phyloP scores from a whole-genome alignment of 35 echinoderm and acorn worm genomes.

The Holothuria glaberrima region DNA sequence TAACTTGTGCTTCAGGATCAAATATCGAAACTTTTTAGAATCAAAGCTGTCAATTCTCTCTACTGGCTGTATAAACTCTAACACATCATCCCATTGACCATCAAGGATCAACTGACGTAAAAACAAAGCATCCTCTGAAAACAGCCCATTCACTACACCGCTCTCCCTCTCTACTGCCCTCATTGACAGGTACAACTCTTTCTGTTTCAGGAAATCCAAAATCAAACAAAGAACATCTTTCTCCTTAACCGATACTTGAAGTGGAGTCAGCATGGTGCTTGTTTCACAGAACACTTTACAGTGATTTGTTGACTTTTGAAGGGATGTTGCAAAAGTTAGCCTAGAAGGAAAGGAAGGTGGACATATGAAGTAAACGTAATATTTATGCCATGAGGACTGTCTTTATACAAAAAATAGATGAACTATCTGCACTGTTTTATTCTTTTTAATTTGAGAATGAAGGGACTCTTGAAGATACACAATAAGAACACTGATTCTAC shows the following conservation, averaged over 20 bases:
- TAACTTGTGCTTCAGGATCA: conserved; percentile 94
- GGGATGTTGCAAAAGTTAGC: too few relatives aligned
- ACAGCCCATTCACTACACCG: conserved; percentile 90
- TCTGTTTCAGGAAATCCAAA: conserved; percentile 83
- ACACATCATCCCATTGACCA: conserved; percentile 96
- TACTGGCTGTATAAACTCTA: conserved; percentile 95
- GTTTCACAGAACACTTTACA: neutral
- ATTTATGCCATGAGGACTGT: too few relatives aligned
- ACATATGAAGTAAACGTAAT: too few relatives aligned
- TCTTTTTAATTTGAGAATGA: too few relatives aligned
- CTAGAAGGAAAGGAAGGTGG: too few relatives aligned
- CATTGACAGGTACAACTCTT: conserved; percentile 93
- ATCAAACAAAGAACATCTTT: conserved; percentile 89
- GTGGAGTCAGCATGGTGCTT: conserved; percentile 70
- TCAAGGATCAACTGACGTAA: conserved; percentile 90
- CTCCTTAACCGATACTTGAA: conserved; percentile 80
- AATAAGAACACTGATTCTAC: too few relatives aligned
- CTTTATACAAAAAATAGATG: too few relatives aligned
- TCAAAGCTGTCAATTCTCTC: conserved; percentile 92
- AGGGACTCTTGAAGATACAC: too few relatives aligned
- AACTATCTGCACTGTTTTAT: too few relatives aligned
- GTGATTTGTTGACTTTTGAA: too few relatives aligned
- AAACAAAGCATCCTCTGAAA: conserved; percentile 92
- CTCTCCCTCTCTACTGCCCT: conserved; percentile 89
- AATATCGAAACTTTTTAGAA: conserved; percentile 76